Percentiles rank a stretch among this genome's conserved stretches.
These are phyloP conservation scores for Molossus alvarezi DNA, from an alignment of 2,797 vertebrate species.

Conservation along the genomic window DNA sequence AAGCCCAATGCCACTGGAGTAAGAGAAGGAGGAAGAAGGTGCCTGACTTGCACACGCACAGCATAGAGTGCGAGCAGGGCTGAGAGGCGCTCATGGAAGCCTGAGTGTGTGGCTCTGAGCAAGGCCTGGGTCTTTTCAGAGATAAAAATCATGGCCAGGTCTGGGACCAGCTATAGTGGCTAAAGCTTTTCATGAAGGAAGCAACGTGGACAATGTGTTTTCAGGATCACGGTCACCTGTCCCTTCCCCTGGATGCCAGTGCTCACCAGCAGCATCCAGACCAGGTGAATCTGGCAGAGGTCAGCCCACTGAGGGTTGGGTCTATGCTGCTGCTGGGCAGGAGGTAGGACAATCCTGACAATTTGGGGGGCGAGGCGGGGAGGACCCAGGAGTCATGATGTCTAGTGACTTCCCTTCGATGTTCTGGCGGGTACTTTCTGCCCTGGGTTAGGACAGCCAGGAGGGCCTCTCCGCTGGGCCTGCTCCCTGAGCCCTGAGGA, in stretches of 20 bases:
- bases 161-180: background rate
- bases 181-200: background rate
- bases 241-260: background rate
- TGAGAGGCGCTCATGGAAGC: rapidly evolving
- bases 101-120: background rate
- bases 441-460: background rate
- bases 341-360: background rate
- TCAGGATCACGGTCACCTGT: background rate
- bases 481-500: background rate
- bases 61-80: rapidly evolving
- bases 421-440: background rate
- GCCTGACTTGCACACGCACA: background rate
- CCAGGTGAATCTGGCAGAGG: background rate
- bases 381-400: background rate
- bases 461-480: background rate
- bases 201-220: too few species aligned
- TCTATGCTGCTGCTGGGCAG: background rate
- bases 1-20: background rate
- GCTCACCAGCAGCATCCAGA: background rate
- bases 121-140: background rate
- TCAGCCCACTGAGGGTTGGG: background rate
- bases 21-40: background rate
- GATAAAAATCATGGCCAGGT: background rate
- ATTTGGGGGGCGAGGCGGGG: rapidly evolving
- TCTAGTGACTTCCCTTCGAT: background rate